phyloP scores from a whole-genome alignment of 2,888 invertebrate species.

The Lasiommata megera region DNA sequence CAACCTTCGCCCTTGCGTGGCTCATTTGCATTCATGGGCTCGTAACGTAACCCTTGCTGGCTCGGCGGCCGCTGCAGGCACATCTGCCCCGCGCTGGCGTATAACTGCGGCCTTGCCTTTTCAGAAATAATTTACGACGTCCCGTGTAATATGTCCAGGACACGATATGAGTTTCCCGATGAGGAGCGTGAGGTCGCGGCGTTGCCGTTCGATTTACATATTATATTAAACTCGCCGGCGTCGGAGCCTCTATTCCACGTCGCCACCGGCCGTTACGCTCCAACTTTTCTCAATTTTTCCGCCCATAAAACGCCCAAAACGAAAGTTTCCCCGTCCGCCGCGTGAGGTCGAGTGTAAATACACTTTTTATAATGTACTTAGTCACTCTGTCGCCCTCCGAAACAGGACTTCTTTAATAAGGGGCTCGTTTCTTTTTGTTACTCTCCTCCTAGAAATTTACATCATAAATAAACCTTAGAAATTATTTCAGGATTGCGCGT shows the following conservation, averaged over 20 bases:
- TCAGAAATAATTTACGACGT: conserved; percentile 77
- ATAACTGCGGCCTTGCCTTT: conserved; percentile 73
- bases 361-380: conserved; percentile 78
- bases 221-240: conserved; percentile 77
- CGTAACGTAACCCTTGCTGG: conserved; percentile 78
- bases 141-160: conserved; percentile 73
- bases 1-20: conserved; percentile 63
- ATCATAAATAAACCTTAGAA: conserved; percentile 36
- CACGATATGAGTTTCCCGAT: conserved; percentile 70
- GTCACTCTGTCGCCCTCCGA: conserved; percentile 64
- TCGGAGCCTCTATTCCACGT: conserved; percentile 58
- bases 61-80: conserved; percentile 62
- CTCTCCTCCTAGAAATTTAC: conserved; percentile 31
- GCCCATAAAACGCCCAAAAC: conserved; percentile 77
- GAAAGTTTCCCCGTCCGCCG: conserved; percentile 72
- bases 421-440: conserved; percentile 38
- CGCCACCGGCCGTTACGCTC: conserved; percentile 78
- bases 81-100: conserved; percentile 55
- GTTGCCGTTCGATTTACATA: conserved; percentile 78
- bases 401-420: conserved; percentile 67
- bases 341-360: conserved; percentile 79
- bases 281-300: conserved; percentile 81
- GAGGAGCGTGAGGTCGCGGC: conserved; percentile 67
- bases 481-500: conserved; percentile 12
- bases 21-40: conserved; percentile 81